Evolutionary conservation across 2,113 vertebrate species (phyloP).

Genomic region (Lepisosteus oculatus): DNA sequence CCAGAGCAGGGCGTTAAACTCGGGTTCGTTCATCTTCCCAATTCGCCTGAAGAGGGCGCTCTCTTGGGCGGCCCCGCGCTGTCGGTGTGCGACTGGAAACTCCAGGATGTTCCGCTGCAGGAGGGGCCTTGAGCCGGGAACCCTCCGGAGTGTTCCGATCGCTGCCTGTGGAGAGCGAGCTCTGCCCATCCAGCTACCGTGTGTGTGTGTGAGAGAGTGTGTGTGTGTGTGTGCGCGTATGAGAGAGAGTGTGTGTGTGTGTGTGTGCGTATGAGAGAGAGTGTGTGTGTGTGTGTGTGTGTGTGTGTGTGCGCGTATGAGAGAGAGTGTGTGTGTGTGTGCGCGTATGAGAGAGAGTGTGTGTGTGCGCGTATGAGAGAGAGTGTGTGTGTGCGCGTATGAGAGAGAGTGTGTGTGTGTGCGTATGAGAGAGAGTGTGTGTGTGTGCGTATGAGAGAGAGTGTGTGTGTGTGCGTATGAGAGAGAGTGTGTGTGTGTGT

Average conservation of each 20-base stretch:
- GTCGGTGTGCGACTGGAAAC: slow-evolving; percentile 20
- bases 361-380: not conserved
- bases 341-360: slow-evolving; percentile 4
- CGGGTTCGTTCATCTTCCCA: no score
- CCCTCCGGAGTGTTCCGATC: slow-evolving; percentile 19
- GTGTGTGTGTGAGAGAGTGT: slow-evolving; percentile 6
- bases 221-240: slow-evolving; percentile 3
- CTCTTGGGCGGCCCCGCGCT: no score
- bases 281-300: slow-evolving; percentile 15
- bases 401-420: not conserved
- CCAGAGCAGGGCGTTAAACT: no score
- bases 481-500: not conserved
- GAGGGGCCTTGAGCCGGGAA: slow-evolving; percentile 18
- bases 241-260: slow-evolving; percentile 14
- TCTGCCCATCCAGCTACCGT: slow-evolving; percentile 1
- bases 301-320: slow-evolving; percentile 9
- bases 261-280: slow-evolving; percentile 21
- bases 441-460: slow-evolving; percentile 11
- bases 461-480: not conserved
- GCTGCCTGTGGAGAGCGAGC: not conserved
- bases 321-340: slow-evolving; percentile 25
- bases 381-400: not conserved
- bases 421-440: not conserved
- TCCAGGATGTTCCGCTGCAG: not conserved
- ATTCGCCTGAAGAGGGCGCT: no score